Evolutionary conservation across 2,797 vertebrate genomes (phyloP), one percentile per base, ranked within the genome.

Genomic region (Manis pentadactyla): DNA sequence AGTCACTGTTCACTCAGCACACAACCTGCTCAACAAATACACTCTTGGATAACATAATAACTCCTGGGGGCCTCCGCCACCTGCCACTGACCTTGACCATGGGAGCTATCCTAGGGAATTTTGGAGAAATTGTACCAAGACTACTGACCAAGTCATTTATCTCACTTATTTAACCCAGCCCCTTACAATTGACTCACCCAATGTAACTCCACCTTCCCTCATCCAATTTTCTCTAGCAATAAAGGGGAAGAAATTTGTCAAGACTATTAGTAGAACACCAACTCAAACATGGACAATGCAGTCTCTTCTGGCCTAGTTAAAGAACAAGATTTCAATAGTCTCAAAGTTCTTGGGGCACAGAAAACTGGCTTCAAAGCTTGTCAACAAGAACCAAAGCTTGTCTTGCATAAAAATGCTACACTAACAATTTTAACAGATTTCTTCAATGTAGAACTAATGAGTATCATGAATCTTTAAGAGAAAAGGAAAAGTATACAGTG

Each of bases 51-150:
- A 75, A 82, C 39, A 89, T 1, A 68, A 18, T 29, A 53, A 29
- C 10, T 61, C 49, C 57, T n/a, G 59, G 55, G 7, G 12, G 5
- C 39, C 82, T 92, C 73, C 75, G 37, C 17, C 66, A 69, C 23
- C 42, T 87, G 25, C 51, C 93, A 63, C 29, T 87, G 57, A 53
- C 71, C 25, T 82, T 15, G 10, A 42, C 55, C 57, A 85, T 63
- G 14, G 31, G 29, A 84, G 19, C 64, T 68, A 83, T 14, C 49
- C 34, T 82, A 37, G 19, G 8, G 23, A 64, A 79, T 93, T 75
- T 95, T 93, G 27, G 23, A 95, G 66, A 83, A 95, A 89, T 53
- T 39, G 59, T 7, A 73, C 25, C 69, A 85, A 19, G 37, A 71
- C 15, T 71, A 46, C 13, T 25, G n/a, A 77, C 23, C 79, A 79